phyloP scores from a whole-genome alignment of 2,113 vertebrate species.

The Fregata magnificens region DNA sequence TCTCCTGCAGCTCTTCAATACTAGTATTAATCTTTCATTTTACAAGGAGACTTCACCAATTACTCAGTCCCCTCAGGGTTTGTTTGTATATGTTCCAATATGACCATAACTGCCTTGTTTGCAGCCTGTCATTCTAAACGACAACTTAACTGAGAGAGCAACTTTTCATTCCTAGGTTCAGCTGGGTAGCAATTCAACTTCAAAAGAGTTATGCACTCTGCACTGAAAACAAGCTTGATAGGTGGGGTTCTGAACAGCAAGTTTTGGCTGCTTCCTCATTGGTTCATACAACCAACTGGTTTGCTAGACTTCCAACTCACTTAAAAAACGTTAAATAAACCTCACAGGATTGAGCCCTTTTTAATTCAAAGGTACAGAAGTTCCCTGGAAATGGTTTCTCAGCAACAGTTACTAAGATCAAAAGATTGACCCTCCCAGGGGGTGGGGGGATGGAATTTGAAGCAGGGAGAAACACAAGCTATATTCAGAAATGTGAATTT shows the following conservation, averaged over 20 bases:
- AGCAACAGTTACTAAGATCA: background rate
- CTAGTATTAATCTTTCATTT: background rate
- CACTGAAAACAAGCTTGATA: background rate
- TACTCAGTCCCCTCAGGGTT: background rate
- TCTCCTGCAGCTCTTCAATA: background rate
- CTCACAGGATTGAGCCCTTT: background rate
- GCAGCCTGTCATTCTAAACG: accelerated
- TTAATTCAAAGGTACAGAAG: background rate
- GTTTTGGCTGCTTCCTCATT: background rate
- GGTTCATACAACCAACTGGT: background rate
- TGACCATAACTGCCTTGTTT: background rate
- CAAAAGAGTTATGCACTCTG: background rate
- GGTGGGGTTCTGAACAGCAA: background rate
- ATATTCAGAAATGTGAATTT: background rate
- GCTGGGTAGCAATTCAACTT: background rate
- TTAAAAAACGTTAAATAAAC: background rate
- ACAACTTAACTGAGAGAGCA: background rate
- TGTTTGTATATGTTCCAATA: background rate
- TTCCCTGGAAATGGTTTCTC: background rate
- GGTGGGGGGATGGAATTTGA: background rate
- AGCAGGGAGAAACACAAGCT: background rate
- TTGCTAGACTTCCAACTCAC: background rate
- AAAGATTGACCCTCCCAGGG: background rate
- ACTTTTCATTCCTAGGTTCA: background rate
- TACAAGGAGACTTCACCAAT: background rate